Conservation (phyloP, 2,888 invertebrate species). For the Phyto melanocephala region DNA sequence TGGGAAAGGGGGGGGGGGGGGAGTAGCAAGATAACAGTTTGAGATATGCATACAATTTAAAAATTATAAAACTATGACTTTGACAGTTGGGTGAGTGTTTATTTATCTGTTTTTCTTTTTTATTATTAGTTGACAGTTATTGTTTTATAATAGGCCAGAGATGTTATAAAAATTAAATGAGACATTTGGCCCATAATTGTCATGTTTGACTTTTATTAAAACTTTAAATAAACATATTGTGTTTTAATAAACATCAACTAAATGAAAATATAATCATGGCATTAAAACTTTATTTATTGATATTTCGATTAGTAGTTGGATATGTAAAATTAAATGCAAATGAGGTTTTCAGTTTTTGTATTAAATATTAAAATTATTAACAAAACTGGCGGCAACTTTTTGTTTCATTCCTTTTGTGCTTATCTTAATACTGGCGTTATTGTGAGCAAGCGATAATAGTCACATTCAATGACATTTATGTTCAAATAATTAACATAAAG, state of each 20-base stretch:
- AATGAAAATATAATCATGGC: background rate
- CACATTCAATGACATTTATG: too few species aligned
- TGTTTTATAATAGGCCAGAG: slow-evolving; percentile 35
- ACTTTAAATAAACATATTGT: background rate
- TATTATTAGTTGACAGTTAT: slow-evolving; percentile 49
- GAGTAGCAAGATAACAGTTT: background rate
- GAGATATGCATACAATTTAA: slow-evolving; percentile 19
- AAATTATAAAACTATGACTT: slow-evolving; percentile 41
- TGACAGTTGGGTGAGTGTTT: slow-evolving; percentile 11
- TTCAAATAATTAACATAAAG: too few species aligned
- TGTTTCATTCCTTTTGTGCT: too few species aligned
- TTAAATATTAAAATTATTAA: too few species aligned
- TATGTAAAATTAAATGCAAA: too few species aligned
- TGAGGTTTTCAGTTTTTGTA: too few species aligned
- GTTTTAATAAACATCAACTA: background rate
- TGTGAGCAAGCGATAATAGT: too few species aligned
- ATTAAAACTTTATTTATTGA: too few species aligned
- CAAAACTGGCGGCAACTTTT: too few species aligned
- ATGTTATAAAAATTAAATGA: slow-evolving; percentile 12
- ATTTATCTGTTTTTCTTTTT: background rate
- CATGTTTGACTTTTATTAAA: slow-evolving; percentile 1
- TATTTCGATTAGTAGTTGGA: too few species aligned
- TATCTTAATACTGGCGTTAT: too few species aligned
- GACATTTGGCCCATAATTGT: slow-evolving; percentile 53
- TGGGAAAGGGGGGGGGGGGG: background rate